Base-by-base conservation (phyloP, 2,888 invertebrate genomes). In the Seira musarum region DNA sequence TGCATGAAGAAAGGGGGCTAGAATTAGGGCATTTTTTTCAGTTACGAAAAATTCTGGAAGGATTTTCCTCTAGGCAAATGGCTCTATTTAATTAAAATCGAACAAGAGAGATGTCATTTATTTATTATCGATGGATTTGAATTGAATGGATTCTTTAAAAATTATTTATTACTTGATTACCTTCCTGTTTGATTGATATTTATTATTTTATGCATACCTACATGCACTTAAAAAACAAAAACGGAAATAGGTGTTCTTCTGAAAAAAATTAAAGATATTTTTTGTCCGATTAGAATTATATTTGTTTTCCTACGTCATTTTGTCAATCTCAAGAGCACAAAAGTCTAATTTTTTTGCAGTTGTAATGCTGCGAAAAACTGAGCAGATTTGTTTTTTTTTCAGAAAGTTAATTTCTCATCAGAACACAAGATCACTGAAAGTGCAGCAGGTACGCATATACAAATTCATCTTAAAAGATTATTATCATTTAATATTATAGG, bases 371-470 rank as follows among this genome's bases (percentile, higher is more conserved):
- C 74, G 73, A 74, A 49, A 49, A 49, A 74, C 69, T 80, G 80
- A 80, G 80, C 80, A 74, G 80, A 70, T 69, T 70, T 69, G 40
- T 46, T 67, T 72, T 79, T 79, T 66, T 24, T 49, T 53, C 19
- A 65, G 25, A 75, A 67, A 64, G 49, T 67, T 67, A 67, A 49
- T 61, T 61, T 69, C 74, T 74, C 49, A 49, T 49, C 64, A 69
- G 80, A 80, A 80, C 80, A 80, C 80, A 80, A 75, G 74, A 80
- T 80, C 80, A 80, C 80, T 75, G 80, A 80, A 80, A 80, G 80
- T 80, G 80, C 80, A 80, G 80, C 80, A 80, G 80, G 80, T 80
- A 80, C 80, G 69, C 74, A 80, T 53, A 79, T 63, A 25, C 19
- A 17, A 5, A 17, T 67, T 63, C 46, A 21, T 19, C 57, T 65